Percentiles rank a stretch among this genome's conserved stretches.
These are phyloP conservation scores for Busseola fusca DNA, from an alignment of 2,888 invertebrate species.

Conservation along the genomic window DNA sequence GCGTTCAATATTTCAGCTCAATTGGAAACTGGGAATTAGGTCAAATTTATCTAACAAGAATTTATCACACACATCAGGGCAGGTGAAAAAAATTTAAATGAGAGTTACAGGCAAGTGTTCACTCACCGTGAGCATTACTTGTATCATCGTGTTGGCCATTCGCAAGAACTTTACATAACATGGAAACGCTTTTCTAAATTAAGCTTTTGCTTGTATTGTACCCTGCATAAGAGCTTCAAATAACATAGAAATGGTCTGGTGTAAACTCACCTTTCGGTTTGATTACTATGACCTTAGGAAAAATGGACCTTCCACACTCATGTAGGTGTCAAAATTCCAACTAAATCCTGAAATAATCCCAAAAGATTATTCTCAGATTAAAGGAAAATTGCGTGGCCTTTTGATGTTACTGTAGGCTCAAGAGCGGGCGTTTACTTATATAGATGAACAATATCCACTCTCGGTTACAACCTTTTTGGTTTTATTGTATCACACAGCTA, in stretches of 20 bases:
- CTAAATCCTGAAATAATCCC: not conserved
- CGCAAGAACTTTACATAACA: not conserved
- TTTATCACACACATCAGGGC: not conserved
- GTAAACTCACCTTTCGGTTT: not conserved
- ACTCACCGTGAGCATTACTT: not conserved
- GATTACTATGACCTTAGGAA: not conserved
- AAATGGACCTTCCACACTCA: not conserved
- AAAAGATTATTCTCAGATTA: not conserved
- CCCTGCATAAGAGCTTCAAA: not conserved
- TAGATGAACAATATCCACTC: not conserved
- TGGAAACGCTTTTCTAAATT: not conserved
- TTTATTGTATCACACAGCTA: not conserved
- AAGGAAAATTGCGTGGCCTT: not conserved
- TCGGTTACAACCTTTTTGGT: conserved; percentile 11
- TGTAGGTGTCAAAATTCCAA: not conserved
- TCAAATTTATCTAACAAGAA: not conserved
- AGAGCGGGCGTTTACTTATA: conserved; percentile 10
- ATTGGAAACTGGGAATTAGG: not conserved
- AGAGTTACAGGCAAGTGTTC: not conserved
- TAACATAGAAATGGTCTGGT: not conserved
- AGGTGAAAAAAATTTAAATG: not conserved
- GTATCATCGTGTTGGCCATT: not conserved
- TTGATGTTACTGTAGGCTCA: not conserved
- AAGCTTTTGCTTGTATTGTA: not conserved
- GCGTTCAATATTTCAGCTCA: not conserved